A percentile compares a stretch with the other conserved stretches of the same genome.
These are phyloP conservation scores for Arctopsyche grandis DNA, from an alignment of 1,140 invertebrate species.

Conservation along the genomic window DNA sequence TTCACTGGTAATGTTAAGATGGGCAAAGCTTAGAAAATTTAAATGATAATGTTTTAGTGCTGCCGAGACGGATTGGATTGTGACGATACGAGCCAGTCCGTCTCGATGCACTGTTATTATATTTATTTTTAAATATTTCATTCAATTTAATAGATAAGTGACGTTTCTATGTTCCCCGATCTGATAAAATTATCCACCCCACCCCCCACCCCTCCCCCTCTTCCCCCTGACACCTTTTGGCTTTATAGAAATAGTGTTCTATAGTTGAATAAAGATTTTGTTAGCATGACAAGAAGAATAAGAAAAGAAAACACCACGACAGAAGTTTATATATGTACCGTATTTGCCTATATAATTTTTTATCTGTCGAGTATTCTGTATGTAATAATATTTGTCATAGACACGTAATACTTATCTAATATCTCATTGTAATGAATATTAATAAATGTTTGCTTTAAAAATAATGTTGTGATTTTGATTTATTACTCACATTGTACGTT, in stretches of 20 bases:
- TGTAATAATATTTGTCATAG: conserved; percentile 34
- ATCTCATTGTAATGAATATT: conserved; percentile 44
- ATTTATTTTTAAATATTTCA: conserved; percentile 30
- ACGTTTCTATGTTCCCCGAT: conserved; percentile 48
- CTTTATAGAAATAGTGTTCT: conserved; percentile 33
- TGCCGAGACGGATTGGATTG: conserved; percentile 67
- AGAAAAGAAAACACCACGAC: too few relatives aligned
- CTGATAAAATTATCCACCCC: neutral
- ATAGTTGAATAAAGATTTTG: neutral
- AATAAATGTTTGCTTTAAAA: conserved; percentile 53
- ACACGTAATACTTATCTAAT: conserved; percentile 54
- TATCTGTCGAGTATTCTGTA: conserved; percentile 19
- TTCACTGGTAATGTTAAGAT: conserved; percentile 51
- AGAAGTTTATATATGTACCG: too few relatives aligned
- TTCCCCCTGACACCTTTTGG: conserved; percentile 41
- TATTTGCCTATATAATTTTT: neutral
- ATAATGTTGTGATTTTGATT: neutral
- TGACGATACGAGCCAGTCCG: conserved; percentile 65
- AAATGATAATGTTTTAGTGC: conserved; percentile 58
- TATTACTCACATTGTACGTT: too few relatives aligned
- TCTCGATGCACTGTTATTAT: conserved; percentile 60
- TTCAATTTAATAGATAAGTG: conserved; percentile 52
- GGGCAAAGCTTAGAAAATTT: conserved; percentile 47
- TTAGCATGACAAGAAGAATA: neutral
- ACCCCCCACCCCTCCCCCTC: too few relatives aligned